A percentile compares a stretch with the other conserved stretches of the same genome.
These are phyloP conservation scores for Antheraea yamamai DNA, from an alignment of 2,888 invertebrate genomes.

Conservation along the genomic window DNA sequence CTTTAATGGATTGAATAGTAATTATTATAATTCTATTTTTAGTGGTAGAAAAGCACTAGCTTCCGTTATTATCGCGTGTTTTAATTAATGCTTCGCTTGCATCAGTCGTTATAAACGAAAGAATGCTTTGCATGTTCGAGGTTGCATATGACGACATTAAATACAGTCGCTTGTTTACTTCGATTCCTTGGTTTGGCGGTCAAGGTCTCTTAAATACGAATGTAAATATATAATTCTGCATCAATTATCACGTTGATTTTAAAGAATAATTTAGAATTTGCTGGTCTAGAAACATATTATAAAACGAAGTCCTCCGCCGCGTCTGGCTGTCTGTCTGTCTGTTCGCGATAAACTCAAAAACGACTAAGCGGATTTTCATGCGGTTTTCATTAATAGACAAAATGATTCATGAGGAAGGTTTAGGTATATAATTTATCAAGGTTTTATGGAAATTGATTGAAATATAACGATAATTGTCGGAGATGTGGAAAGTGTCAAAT, in stretches of 20 bases:
- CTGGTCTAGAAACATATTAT: too few relatives aligned
- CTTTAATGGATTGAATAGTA: not conserved
- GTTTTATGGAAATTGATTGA: too few relatives aligned
- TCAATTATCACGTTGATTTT: not conserved
- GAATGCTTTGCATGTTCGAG: not conserved
- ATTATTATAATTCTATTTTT: not conserved
- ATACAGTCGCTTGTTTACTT: constrained; percentile 1
- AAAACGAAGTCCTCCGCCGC: too few relatives aligned
- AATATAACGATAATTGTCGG: too few relatives aligned
- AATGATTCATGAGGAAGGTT: too few relatives aligned
- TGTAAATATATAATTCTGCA: not conserved
- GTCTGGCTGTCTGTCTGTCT: too few relatives aligned
- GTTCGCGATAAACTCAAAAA: too few relatives aligned
- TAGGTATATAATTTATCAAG: too few relatives aligned
- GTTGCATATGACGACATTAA: constrained; percentile 1
- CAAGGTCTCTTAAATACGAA: constrained; percentile 1
- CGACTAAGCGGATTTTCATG: too few relatives aligned
- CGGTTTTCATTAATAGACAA: too few relatives aligned
- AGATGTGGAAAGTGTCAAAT: too few relatives aligned
- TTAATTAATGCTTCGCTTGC: not conserved
- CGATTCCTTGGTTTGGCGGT: not conserved
- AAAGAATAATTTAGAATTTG: not conserved
- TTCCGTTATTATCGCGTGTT: not conserved
- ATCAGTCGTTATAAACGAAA: not conserved
- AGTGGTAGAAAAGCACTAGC: not conserved